Percentiles rank a stretch among this genome's conserved stretches.
Evolutionary conservation across 1,140 invertebrate species (phyloP).

Genomic region (Cyphomyrmex costatus): DNA sequence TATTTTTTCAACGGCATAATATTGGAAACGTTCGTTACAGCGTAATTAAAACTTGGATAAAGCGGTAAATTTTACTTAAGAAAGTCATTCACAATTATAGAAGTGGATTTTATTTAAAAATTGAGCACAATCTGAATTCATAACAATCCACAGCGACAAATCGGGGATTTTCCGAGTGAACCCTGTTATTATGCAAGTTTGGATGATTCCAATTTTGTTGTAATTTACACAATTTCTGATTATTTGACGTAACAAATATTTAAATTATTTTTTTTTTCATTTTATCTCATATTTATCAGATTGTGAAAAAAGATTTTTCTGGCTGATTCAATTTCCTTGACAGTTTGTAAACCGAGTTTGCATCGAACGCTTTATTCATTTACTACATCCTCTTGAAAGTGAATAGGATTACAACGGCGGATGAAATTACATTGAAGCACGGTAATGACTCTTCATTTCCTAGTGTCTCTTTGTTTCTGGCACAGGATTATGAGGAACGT

Average conservation of each 20-base stretch:
- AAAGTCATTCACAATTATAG: background rate
- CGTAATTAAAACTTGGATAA: slow-evolving; percentile 44
- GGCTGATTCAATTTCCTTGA: slow-evolving; percentile 18
- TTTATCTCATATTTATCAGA: background rate
- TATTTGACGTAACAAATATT: background rate
- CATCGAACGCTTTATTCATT: slow-evolving; percentile 35
- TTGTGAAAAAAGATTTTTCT: slow-evolving; percentile 17
- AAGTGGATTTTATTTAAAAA: background rate
- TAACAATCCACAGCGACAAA: background rate
- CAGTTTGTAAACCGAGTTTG: slow-evolving; percentile 1
- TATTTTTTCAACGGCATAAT: slow-evolving; percentile 25
- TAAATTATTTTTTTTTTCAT: background rate
- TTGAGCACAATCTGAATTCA: slow-evolving; percentile 1
- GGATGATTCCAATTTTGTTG: background rate
- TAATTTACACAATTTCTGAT: background rate
- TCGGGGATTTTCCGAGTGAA: background rate
- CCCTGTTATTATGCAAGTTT: background rate
- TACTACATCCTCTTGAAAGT: slow-evolving; percentile 28
- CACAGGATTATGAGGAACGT: background rate
- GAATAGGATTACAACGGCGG: slow-evolving; percentile 28
- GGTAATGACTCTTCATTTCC: slow-evolving; percentile 13
- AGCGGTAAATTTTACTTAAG: slow-evolving; percentile 42
- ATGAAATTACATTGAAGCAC: slow-evolving; percentile 10
- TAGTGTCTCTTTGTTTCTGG: background rate
- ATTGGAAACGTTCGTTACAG: slow-evolving; percentile 26